Base-by-base conservation (phyloP, 2,888 invertebrate species). In the Calliphora vomitoria region DNA sequence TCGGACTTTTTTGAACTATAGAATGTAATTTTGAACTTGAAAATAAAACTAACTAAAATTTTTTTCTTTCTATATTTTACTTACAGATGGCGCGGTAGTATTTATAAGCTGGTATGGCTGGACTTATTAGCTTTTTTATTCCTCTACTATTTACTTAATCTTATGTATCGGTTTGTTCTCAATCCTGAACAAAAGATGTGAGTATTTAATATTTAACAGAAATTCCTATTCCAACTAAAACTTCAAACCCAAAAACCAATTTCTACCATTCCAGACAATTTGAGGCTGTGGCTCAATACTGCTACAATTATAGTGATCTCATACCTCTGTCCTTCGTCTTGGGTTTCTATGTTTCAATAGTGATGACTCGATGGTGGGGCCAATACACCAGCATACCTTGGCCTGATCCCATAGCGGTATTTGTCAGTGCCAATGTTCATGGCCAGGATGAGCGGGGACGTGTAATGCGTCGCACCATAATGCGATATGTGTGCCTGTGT, bases 61-160 rank as follows among this genome's bases (percentile, higher is more conserved):
- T 6, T n/a, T n/a, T 5, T 13, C n/a, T 25, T 15, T 79, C 18
- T 11, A 88, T 87, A 89, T 88, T 87, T 90, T 87, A 85, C 89
- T 95, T 95, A 88, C 95, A 98, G 98, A 95, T 98, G 98, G 98
- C 96, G 96, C 89, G 98, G 98, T 62, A 98, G 98, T 93, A 97
- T 98, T 91, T 98, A 98, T 95, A 98, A 98, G 94, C 94, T 98
- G 90, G 97, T 98, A 88, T 98, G 98, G 98, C 95, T 97, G 89
- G 98, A 98, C 93, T 95, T 98, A 78, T 92, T 97, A 41, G 95
- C 97, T 76, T 98, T 98, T 93, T 95, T 98, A 87, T 94, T 95
- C 50, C 93, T 97, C 79, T 98, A 98, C 93, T 97, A 98, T 92
- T 91, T 95, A 60, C 95, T 98, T 89, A 98, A 97, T 93, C 93